These are phyloP conservation scores for Tuta absoluta DNA, from an alignment of 2,888 invertebrate species.

Conservation along the genomic window DNA sequence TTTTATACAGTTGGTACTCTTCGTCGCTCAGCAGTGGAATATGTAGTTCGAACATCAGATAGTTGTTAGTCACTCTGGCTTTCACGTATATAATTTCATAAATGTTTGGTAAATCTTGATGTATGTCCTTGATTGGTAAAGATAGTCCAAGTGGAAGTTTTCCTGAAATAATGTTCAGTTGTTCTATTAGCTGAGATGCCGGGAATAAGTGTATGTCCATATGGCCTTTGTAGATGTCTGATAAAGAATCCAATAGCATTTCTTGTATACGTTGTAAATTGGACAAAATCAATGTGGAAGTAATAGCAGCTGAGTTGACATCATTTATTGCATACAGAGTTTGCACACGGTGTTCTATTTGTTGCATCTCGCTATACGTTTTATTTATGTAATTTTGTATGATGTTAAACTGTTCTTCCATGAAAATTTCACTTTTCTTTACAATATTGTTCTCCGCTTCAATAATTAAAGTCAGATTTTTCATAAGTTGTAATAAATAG, in stretches of 20 bases:
- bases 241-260: background rate
- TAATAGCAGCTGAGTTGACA: background rate
- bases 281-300: background rate
- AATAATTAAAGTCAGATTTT: slow-evolving; percentile 8
- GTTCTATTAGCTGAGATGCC: background rate
- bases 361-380: background rate
- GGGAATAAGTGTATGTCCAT: background rate
- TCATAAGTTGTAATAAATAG: background rate
- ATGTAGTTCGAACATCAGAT: slow-evolving; percentile 17
- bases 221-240: slow-evolving; percentile 1
- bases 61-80: background rate
- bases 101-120: background rate
- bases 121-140: background rate
- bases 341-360: background rate
- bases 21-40: slow-evolving; percentile 12
- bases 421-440: background rate
- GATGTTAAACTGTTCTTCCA: background rate
- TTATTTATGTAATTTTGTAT: background rate
- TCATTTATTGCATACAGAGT: background rate
- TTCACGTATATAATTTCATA: slow-evolving; percentile 7
- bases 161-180: background rate
- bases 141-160: background rate
- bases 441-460: slow-evolving; percentile 11
- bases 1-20: slow-evolving; percentile 13
- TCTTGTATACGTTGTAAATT: background rate